Base-by-base conservation (phyloP, 2,797 vertebrate genomes). In the Pipistrellus nathusii region DNA sequence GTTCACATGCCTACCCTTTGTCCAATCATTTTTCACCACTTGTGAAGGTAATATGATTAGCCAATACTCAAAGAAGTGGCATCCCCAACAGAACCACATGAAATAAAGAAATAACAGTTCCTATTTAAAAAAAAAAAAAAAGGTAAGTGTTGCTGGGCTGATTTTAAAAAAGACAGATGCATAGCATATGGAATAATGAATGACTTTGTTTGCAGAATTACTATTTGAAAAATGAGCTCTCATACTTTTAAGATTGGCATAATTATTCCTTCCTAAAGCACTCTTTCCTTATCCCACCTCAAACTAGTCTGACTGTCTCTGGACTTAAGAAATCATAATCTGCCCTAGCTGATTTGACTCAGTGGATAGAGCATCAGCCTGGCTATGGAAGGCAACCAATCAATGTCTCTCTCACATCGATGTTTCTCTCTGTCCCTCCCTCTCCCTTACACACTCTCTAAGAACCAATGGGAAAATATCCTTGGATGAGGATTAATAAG, bases 271-370 rank as follows among this genome's bases (percentile, higher is more conserved):
- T 72, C 88, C 41, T 84, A 64, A 80, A 30, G 6, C 21, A 27
- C 4, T 91, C 35, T 92, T 92, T 57, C 86, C 57, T 89, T 46
- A 84, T n/a, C 41, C 68, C 41, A 44, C 14, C 38, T 75, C 64
- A 38, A 4, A 35, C n/a, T 66, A 86, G 62, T 35, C 46, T 72
- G 57, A 64, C 15, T 18, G 41, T 85, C 73, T 88, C 46, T 53
- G 76, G 13, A 80, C 23, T 69, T 62, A 46, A 69, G n/a, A 81
- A 92, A 93, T 85, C 64, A 66, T 68, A 93, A 41, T 64, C 55
- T 57, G 21, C 55, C 23, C 23, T 25, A 57, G 21, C 55, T 57
- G 21, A 57, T 57, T 57, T 57, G 55, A 0, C 7, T 57, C 55
- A 25, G 55, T 57, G 55, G 6, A 55, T 20, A 55, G 21, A 55